Conservation (phyloP, 2,888 invertebrate genomes). For the Pachymerium ferrugineum region DNA sequence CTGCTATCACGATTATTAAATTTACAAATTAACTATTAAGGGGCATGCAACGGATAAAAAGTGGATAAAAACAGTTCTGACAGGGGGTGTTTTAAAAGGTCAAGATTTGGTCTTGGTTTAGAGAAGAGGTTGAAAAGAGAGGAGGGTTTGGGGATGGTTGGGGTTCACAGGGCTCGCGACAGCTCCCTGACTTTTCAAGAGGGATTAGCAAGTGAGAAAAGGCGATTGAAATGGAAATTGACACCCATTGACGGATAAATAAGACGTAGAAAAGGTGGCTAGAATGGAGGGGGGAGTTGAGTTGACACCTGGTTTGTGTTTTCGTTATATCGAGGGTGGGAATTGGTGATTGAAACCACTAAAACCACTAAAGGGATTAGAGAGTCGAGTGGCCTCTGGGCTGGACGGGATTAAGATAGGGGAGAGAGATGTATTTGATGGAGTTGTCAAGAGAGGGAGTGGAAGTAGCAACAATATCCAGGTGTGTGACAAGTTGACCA, state of each 20-base stretch:
- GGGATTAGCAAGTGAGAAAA: slow-evolving; percentile 19
- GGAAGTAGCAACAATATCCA: slow-evolving; percentile 15
- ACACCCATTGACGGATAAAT: slow-evolving; percentile 24
- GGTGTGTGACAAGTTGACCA: slow-evolving; percentile 17
- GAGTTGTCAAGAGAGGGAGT: slow-evolving; percentile 17
- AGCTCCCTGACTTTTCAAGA: slow-evolving; percentile 18
- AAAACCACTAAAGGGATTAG: slow-evolving; percentile 22
- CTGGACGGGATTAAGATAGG: slow-evolving; percentile 27
- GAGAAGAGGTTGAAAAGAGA: no score
- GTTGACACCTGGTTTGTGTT: slow-evolving; percentile 13
- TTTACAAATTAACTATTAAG: not conserved
- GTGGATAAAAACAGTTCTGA: not conserved
- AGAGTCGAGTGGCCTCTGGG: not conserved
- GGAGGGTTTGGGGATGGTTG: not conserved
- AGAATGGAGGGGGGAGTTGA: not conserved
- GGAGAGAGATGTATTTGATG: not conserved
- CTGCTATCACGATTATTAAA: not conserved
- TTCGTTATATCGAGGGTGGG: slow-evolving; percentile 6
- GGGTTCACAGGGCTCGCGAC: slow-evolving; percentile 5
- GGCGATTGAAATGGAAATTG: slow-evolving; percentile 24
- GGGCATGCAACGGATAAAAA: no score
- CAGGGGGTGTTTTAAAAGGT: slow-evolving; percentile 10
- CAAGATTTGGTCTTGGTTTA: slow-evolving; percentile 16
- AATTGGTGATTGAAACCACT: slow-evolving; percentile 16
- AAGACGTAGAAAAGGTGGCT: slow-evolving; percentile 6